Conservation (phyloP, 1,140 invertebrate genomes). For the Listronotus bonariensis region DNA sequence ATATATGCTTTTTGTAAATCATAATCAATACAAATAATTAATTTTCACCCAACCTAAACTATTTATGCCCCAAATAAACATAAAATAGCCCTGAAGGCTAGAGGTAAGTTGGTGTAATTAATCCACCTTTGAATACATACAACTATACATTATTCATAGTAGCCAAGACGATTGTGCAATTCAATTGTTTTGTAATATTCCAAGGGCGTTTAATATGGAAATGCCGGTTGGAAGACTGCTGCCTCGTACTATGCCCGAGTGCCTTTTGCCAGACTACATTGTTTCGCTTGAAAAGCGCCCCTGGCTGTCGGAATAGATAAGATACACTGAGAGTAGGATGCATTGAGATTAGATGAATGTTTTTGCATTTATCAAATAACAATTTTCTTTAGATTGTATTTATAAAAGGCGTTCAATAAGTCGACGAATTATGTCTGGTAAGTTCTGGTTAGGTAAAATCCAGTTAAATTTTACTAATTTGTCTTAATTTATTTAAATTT, state of each 20-base stretch:
- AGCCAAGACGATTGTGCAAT: conserved; percentile 34
- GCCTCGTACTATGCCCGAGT: conserved; percentile 11
- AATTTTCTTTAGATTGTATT: too few relatives aligned
- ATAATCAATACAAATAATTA: too few relatives aligned
- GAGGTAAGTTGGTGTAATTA: conserved; percentile 25
- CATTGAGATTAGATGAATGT: too few relatives aligned
- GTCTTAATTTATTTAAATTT: too few relatives aligned
- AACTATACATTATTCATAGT: conserved; percentile 33
- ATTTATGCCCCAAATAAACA: background rate
- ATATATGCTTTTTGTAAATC: too few relatives aligned
- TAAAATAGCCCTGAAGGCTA: background rate
- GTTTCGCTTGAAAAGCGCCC: conserved; percentile 13
- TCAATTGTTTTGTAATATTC: conserved; percentile 33
- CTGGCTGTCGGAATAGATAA: conserved; percentile 14
- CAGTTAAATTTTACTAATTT: too few relatives aligned
- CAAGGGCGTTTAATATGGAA: conserved; percentile 32
- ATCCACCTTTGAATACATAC: conserved; percentile 26
- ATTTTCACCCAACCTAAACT: too few relatives aligned
- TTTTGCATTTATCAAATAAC: too few relatives aligned
- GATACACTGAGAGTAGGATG: conserved; percentile 4
- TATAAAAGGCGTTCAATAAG: too few relatives aligned
- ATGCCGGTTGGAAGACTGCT: conserved; percentile 3
- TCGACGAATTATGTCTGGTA: too few relatives aligned
- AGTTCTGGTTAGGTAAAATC: too few relatives aligned
- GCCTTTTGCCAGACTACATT: conserved; percentile 32